A percentile compares a stretch with the other conserved stretches of the same genome.
Evolutionary conservation across 2,113 vertebrate genomes (phyloP).

Genomic region (Argyrosomus japonicus): DNA sequence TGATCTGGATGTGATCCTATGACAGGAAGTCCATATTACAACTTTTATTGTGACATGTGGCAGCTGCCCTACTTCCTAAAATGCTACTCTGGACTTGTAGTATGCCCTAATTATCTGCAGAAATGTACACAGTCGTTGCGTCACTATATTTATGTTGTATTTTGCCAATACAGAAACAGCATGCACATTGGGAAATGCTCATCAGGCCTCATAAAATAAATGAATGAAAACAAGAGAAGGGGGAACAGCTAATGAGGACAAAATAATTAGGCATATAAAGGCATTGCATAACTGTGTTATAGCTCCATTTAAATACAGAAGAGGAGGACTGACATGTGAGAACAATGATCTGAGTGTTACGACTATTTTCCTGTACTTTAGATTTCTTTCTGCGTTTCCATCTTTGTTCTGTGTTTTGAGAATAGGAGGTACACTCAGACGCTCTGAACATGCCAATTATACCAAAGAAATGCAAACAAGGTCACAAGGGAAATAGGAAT

Average conservation of each 20-base stretch:
- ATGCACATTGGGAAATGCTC: background rate
- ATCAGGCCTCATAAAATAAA: background rate
- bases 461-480: background rate
- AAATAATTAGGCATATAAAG: background rate
- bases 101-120: background rate
- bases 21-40: background rate
- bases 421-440: background rate
- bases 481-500: background rate
- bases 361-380: background rate
- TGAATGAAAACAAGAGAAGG: background rate
- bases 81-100: background rate
- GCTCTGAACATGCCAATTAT: background rate
- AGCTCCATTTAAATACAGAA: background rate
- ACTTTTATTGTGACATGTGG: background rate
- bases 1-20: conserved; percentile 4
- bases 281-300: background rate
- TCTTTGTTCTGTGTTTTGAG: background rate
- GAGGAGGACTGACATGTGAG: too few species aligned
- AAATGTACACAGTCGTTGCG: background rate
- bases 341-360: background rate
- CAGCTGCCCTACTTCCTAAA: conserved; percentile 8
- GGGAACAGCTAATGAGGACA: background rate
- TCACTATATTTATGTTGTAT: background rate
- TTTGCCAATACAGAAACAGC: background rate
- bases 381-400: background rate